phyloP scores from a whole-genome alignment of 2,797 vertebrate genomes.

The Pangasius djambal region DNA sequence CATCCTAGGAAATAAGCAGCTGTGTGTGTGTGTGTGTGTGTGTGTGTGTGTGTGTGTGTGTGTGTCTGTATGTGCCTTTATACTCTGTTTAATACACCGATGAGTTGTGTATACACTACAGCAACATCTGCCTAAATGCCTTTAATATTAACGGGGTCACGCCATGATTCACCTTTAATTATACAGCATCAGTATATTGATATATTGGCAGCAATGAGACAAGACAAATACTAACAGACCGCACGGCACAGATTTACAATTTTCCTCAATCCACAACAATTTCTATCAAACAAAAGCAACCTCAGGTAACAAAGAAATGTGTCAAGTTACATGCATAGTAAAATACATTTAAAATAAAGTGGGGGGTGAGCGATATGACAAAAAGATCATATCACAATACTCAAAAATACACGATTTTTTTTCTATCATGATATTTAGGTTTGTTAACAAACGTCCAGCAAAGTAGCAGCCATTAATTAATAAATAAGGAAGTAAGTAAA shows the following conservation, averaged over 20 bases:
- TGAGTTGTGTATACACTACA: not conserved
- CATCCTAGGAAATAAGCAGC: constrained; percentile 23
- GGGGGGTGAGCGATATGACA: not conserved
- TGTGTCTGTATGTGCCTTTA: constrained; percentile 1
- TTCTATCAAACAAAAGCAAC: not conserved
- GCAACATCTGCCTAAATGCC: not conserved
- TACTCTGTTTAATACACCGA: not conserved
- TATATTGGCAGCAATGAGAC: not conserved
- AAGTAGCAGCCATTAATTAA: no score
- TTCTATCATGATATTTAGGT: not conserved
- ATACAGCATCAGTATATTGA: not conserved
- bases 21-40: not conserved
- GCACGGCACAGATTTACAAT: not conserved
- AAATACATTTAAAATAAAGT: not conserved
- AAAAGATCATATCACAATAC: not conserved
- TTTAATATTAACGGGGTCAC: constrained; percentile 1
- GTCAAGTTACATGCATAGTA: no score
- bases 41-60: not conserved
- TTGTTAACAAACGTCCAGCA: no score
- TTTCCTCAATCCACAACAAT: not conserved
- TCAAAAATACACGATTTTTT: not conserved
- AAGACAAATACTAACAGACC: not conserved
- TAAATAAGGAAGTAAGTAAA: no score
- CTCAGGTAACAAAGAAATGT: not conserved
- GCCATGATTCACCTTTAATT: not conserved